Percentiles rank a stretch among this genome's conserved stretches.
phyloP scores from a whole-genome alignment of 2,888 invertebrate genomes.

The Rhimphoctona megacephalus region DNA sequence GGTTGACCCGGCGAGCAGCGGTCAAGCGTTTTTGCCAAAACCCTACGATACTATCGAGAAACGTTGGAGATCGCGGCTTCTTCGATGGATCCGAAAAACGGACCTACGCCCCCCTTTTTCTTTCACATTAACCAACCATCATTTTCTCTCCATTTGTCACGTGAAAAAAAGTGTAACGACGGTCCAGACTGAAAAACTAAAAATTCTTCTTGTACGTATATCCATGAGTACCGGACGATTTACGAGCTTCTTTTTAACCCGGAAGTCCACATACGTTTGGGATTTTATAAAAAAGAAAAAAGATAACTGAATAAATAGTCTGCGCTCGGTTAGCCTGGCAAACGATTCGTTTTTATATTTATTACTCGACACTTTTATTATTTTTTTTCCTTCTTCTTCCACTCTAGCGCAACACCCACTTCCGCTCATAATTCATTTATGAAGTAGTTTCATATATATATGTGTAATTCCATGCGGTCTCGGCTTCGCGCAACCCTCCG shows the following conservation, averaged over 20 bases:
- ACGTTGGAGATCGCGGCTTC: conserved; percentile 2
- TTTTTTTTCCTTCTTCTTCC: conserved; percentile 13
- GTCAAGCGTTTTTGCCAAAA: conserved; percentile 47
- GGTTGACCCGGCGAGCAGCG: conserved; percentile 52
- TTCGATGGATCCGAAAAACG: conserved; percentile 26
- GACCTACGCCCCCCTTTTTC: neutral
- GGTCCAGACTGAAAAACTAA: neutral
- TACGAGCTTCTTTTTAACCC: conserved; percentile 20
- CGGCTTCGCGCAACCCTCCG: conserved; percentile 31
- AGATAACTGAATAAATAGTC: conserved; percentile 55
- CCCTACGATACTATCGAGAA: conserved; percentile 27
- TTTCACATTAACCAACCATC: conserved; percentile 18
- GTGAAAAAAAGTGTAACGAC: neutral
- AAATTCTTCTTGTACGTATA: conserved; percentile 27
- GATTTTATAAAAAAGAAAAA: conserved; percentile 10
- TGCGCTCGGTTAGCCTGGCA: conserved; percentile 48
- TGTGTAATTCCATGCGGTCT: neutral
- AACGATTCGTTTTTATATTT: conserved; percentile 67
- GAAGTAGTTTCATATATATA: conserved; percentile 29
- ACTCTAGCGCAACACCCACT: conserved; percentile 64
- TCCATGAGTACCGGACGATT: conserved; percentile 8
- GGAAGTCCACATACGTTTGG: conserved; percentile 23
- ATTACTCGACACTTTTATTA: conserved; percentile 65
- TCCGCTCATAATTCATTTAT: conserved; percentile 67
- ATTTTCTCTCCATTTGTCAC: conserved; percentile 50